These are phyloP conservation scores for Zaprionus capensis DNA, from an alignment of 1,140 invertebrate species.

Conservation along the genomic window DNA sequence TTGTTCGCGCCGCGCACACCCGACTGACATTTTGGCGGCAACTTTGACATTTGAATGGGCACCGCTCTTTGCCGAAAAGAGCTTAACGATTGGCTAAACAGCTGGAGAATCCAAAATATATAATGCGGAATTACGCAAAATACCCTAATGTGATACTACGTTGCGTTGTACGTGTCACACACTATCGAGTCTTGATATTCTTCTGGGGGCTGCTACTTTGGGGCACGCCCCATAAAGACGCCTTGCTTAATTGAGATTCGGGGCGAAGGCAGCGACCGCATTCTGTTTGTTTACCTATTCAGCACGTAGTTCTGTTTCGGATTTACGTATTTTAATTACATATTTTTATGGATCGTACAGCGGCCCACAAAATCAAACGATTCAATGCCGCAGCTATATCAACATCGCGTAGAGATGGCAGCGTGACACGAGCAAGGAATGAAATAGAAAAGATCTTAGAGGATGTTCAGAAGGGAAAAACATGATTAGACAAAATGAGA, in stretches of 20 bases:
- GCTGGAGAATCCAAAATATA: conserved; percentile 17
- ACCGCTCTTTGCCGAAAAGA: conserved; percentile 24
- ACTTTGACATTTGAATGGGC: conserved; percentile 52
- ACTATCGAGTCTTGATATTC: conserved; percentile 1
- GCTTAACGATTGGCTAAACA: conserved; percentile 20
- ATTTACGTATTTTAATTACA: conserved; percentile 29
- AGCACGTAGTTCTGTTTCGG: conserved; percentile 39
- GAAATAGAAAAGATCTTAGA: background rate
- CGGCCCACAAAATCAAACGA: conserved; percentile 35
- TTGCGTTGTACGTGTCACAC: conserved; percentile 33
- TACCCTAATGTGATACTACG: background rate
- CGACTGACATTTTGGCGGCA: conserved; percentile 47
- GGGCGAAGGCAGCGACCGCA: conserved; percentile 7
- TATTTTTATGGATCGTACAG: conserved; percentile 46
- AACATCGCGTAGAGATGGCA: conserved; percentile 17
- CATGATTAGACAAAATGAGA: background rate
- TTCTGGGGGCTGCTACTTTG: background rate
- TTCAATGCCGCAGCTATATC: conserved; percentile 24
- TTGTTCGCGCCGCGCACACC: conserved; percentile 12
- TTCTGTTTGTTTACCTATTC: conserved; percentile 28
- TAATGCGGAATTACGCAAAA: conserved; percentile 37
- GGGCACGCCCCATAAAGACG: conserved; percentile 19
- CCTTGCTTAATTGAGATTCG: conserved; percentile 22
- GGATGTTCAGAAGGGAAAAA: background rate
- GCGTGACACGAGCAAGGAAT: conserved; percentile 21